Percentiles rank a stretch among this genome's conserved stretches.
Evolutionary conservation across 1,140 invertebrate species (phyloP).

Genomic region (Magallana gigas): DNA sequence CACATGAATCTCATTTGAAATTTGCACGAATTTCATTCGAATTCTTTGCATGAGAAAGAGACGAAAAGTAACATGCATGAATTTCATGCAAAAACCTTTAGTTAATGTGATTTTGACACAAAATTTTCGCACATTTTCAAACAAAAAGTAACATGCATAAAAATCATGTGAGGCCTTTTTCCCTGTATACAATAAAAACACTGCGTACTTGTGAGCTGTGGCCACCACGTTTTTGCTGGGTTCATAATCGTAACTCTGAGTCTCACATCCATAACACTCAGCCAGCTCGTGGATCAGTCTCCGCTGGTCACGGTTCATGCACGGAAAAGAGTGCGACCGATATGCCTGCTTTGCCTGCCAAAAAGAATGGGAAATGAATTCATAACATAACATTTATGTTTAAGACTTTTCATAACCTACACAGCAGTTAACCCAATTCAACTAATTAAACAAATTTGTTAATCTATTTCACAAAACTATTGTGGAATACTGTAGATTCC

Average conservation of each 20-base stretch:
- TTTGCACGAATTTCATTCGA: too few relatives aligned
- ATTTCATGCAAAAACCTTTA: too few relatives aligned
- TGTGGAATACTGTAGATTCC: too few relatives aligned
- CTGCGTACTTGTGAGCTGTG: slow-evolving; percentile 86
- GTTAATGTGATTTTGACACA: too few relatives aligned
- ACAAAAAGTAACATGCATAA: too few relatives aligned
- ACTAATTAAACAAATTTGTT: neutral
- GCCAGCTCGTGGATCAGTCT: slow-evolving; percentile 95
- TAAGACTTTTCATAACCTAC: neutral
- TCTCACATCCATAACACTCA: slow-evolving; percentile 95
- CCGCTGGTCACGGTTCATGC: slow-evolving; percentile 95
- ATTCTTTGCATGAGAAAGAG: too few relatives aligned
- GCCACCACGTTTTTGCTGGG: slow-evolving; percentile 96
- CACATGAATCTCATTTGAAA: too few relatives aligned
- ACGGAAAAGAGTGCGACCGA: slow-evolving; percentile 92
- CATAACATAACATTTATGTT: neutral
- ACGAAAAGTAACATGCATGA: too few relatives aligned
- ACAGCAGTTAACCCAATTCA: neutral
- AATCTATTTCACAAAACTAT: too few relatives aligned
- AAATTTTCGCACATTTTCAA: too few relatives aligned
- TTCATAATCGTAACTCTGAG: slow-evolving; percentile 95
- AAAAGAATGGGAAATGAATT: slow-evolving; percentile 46
- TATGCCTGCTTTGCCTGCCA: slow-evolving; percentile 89
- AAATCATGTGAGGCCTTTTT: too few relatives aligned
- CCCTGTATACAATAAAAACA: neutral